Evolutionary conservation across 2,113 vertebrate genomes (phyloP).

Genomic region (Prietella phreatophila): DNA sequence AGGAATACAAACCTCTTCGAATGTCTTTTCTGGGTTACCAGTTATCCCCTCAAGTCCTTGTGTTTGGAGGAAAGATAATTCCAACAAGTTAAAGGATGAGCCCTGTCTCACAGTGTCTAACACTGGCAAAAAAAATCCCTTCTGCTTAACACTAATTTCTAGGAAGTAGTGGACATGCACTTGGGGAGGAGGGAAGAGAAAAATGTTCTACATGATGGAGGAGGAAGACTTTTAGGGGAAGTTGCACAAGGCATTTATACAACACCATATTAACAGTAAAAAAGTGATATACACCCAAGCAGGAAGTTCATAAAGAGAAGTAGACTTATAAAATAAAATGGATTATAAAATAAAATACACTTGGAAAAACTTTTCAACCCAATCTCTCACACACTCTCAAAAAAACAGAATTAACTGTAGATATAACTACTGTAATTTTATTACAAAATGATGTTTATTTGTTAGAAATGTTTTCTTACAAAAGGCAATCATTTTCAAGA

Average conservation of each 20-base stretch:
- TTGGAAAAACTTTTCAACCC: background rate
- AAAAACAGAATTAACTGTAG: background rate
- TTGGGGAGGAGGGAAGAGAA: constrained; percentile 11
- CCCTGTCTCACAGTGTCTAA: constrained; percentile 37
- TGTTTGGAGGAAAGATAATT: constrained; percentile 33
- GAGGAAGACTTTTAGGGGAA: constrained; percentile 31
- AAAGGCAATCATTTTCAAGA: constrained; percentile 12
- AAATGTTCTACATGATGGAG: background rate
- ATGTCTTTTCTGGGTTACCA: background rate
- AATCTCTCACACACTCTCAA: background rate
- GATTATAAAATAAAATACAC: background rate
- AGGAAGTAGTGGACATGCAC: constrained; percentile 44
- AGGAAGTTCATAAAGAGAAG: background rate
- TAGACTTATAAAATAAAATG: background rate
- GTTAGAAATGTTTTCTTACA: constrained; percentile 17
- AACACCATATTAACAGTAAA: background rate
- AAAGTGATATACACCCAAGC: background rate
- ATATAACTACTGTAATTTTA: constrained; percentile 31
- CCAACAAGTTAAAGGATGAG: constrained; percentile 11
- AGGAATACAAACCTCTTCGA: constrained; percentile 12
- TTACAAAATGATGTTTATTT: constrained; percentile 41
- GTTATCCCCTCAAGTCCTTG: background rate
- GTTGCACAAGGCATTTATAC: constrained; percentile 57
- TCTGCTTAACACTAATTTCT: constrained; percentile 62
- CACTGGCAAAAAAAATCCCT: constrained; percentile 54